Base-by-base conservation (phyloP, 2,888 invertebrate species). In the Diploptera punctata region DNA sequence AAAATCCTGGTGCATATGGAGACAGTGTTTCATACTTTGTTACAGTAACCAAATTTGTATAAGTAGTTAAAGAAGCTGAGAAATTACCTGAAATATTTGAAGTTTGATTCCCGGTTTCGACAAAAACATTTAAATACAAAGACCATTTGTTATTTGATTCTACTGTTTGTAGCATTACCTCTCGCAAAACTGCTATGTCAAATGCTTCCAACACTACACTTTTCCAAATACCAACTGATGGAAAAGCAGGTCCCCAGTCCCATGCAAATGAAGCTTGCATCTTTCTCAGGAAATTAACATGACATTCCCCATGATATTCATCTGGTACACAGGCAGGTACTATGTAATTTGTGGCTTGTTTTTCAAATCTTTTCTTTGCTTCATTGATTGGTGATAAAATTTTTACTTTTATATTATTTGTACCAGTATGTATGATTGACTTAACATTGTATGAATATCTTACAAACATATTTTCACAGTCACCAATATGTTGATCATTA, bases 271-370 rank as follows among this genome's bases (percentile, higher is more conserved):
- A 95, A 7, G 96, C 93, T 83, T 97, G 96, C 93, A 95, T 94
- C 83, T 97, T 97, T 68, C 97, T 85, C 47, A 98, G 84, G 82
- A 95, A 92, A 84, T 99, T 98, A 3, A 90, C 92, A 80, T 98
- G 95, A 78, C 98, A 98, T 81, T 97, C 96, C 0, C 98, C 98
- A 0, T 96, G 96, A n/a, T n/a, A n/a, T n/a, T n/a, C n/a, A n/a
- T n/a, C n/a, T n/a, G n/a, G n/a, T n/a, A n/a, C n/a, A n/a, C n/a
- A n/a, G n/a, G n/a, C n/a, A 0, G 93, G 93, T 76, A 94, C 84
- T 78, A 81, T 76, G 83, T 87, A 86, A 13, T 83, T 75, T 78
- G 74, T 71, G 83, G 83, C 77, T 83, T 85, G 80, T 74, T 79
- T 73, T 9, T 81, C 75, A 52, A 81, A 82, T 26, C 82, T 74